Conservation (phyloP, 2,888 invertebrate species). For the Diabrotica balteata region DNA sequence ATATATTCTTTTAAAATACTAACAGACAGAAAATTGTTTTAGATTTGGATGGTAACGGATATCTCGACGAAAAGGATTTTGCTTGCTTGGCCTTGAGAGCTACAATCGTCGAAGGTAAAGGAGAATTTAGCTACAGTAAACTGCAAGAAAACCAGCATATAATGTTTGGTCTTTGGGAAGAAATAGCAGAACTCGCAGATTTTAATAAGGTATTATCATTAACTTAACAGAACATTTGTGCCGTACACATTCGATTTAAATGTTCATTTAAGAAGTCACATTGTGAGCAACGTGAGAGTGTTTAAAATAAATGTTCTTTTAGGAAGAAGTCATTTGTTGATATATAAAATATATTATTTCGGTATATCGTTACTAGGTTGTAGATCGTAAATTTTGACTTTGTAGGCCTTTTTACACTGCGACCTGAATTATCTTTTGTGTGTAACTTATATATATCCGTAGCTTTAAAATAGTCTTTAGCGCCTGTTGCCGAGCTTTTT, state of each 20-base stretch:
- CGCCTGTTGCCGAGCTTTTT: too few relatives aligned
- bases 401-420: too few relatives aligned
- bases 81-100: constrained; percentile 82
- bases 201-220: constrained; percentile 75
- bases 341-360: too few relatives aligned
- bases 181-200: constrained; percentile 84
- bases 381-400: too few relatives aligned
- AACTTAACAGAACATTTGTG: constrained; percentile 5
- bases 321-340: too few relatives aligned
- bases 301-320: too few relatives aligned
- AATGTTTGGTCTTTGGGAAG: constrained; percentile 85
- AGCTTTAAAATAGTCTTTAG: too few relatives aligned
- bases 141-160: constrained; percentile 82
- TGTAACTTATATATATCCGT: too few relatives aligned
- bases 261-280: background rate
- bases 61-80: constrained; percentile 82
- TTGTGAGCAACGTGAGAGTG: background rate
- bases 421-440: too few relatives aligned
- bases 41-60: constrained; percentile 89
- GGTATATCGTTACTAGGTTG: too few relatives aligned
- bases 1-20: too few relatives aligned
- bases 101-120: constrained; percentile 83
- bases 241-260: background rate
- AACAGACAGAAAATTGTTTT: background rate
- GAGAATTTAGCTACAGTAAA: constrained; percentile 75